phyloP scores from a whole-genome alignment of 2,113 vertebrate genomes.

The Takifugu bimaculatus region DNA sequence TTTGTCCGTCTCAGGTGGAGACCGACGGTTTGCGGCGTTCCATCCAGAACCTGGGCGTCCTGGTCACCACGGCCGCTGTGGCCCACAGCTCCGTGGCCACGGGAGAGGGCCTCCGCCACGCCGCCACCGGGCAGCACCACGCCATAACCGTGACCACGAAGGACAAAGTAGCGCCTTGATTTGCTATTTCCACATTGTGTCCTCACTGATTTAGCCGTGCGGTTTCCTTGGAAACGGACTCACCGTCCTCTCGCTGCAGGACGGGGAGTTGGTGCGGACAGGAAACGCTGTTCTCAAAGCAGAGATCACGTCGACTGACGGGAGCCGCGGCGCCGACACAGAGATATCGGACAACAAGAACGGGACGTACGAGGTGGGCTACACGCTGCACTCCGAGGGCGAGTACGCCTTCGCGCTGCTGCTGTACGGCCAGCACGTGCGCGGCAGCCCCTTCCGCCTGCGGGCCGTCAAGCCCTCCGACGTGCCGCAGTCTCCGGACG shows the following conservation, averaged over 20 bases:
- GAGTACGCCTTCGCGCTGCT: slow-evolving; percentile 83
- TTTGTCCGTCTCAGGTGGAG: slow-evolving; percentile 71
- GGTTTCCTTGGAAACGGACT: slow-evolving; percentile 3
- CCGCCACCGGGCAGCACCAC: slow-evolving; percentile 84
- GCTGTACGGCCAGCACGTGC: slow-evolving; percentile 88
- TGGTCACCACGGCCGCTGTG: slow-evolving; percentile 88
- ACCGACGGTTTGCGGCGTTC: slow-evolving; percentile 88
- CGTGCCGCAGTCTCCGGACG: slow-evolving; percentile 85
- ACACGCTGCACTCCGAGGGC: slow-evolving; percentile 82
- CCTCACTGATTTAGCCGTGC: no score
- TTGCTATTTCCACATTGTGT: background rate
- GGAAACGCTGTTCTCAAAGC: slow-evolving; percentile 85
- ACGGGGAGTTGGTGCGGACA: slow-evolving; percentile 86
- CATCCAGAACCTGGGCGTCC: slow-evolving; percentile 88
- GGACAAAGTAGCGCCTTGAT: slow-evolving; percentile 76
- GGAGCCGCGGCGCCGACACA: slow-evolving; percentile 59
- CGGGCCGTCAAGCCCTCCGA: slow-evolving; percentile 84
- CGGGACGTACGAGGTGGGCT: slow-evolving; percentile 91
- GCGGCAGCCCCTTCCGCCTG: slow-evolving; percentile 87
- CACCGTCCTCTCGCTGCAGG: slow-evolving; percentile 45
- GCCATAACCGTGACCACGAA: slow-evolving; percentile 92
- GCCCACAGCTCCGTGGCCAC: slow-evolving; percentile 90
- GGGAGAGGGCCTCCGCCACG: slow-evolving; percentile 89
- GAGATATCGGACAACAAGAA: slow-evolving; percentile 93
- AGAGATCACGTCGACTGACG: slow-evolving; percentile 76